Percentiles rank a stretch among this genome's conserved stretches.
Conservation (phyloP, 1,140 invertebrate species). For the Philopotamus ludificatus region DNA sequence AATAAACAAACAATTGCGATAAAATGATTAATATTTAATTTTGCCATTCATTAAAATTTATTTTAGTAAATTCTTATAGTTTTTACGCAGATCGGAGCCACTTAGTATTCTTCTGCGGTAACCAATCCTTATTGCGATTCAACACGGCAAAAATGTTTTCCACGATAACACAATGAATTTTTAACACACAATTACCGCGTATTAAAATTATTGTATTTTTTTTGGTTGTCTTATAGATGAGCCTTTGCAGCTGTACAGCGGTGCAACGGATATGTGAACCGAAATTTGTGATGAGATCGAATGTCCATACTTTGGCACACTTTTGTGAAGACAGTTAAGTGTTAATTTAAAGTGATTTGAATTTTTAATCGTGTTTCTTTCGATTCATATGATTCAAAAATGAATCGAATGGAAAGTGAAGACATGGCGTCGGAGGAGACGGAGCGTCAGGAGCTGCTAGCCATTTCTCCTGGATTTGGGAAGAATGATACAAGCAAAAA, state of each 20-base stretch:
- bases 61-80: too few species aligned
- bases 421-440: constrained; percentile 24
- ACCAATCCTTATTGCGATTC: too few species aligned
- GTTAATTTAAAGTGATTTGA: too few species aligned
- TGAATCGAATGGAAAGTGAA: constrained; percentile 12
- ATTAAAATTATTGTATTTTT: not conserved
- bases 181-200: too few species aligned
- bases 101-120: too few species aligned
- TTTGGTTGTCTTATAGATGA: not conserved
- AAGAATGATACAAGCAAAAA: constrained; percentile 1
- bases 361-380: not conserved
- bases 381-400: not conserved
- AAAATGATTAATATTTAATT: too few species aligned
- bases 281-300: not conserved
- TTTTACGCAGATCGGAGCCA: too few species aligned
- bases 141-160: too few species aligned
- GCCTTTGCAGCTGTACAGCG: not conserved
- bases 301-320: not conserved
- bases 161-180: too few species aligned
- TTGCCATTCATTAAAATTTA: too few species aligned
- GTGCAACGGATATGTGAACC: not conserved
- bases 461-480: not conserved
- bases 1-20: too few species aligned
- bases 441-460: constrained; percentile 31
- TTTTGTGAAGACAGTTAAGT: not conserved